These are phyloP conservation scores for Pinctada fucata DNA, from an alignment of 2,888 invertebrate species.

Conservation along the genomic window DNA sequence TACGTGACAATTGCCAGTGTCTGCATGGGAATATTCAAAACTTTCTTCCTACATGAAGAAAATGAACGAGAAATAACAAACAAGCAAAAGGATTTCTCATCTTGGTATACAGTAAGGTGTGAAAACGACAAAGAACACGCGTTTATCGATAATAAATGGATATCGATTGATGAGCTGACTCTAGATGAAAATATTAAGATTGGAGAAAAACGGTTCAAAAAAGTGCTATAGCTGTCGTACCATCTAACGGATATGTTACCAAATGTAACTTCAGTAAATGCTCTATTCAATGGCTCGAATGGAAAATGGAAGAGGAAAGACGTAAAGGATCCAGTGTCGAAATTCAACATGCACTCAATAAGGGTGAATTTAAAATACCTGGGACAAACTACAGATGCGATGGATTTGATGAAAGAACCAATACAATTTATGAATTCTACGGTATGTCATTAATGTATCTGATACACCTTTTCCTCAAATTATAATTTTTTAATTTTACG, in stretches of 20 bases:
- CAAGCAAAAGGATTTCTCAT: too few relatives aligned
- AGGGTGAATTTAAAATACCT: constrained; percentile 21
- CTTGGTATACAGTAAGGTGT: too few relatives aligned
- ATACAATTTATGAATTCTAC: constrained; percentile 29
- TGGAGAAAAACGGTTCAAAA: constrained; percentile 7
- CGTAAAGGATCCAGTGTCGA: constrained; percentile 3
- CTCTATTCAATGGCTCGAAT: constrained; percentile 42
- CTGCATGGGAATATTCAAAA: constrained; percentile 16
- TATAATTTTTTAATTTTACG: too few relatives aligned
- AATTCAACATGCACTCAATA: constrained; percentile 38
- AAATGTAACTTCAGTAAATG: constrained; percentile 37
- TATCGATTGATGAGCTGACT: constrained; percentile 8
- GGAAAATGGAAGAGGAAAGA: constrained; percentile 33
- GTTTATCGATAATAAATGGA: constrained; percentile 11
- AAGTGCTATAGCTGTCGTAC: constrained; percentile 36
- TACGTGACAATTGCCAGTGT: constrained; percentile 30
- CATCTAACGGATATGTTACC: constrained; percentile 34
- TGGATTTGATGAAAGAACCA: constrained; percentile 9
- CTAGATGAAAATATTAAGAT: background rate
- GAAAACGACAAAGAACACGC: too few relatives aligned
- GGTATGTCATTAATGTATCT: too few relatives aligned
- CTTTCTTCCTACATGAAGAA: constrained; percentile 14
- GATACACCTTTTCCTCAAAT: too few relatives aligned
- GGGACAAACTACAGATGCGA: constrained; percentile 36
- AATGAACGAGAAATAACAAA: constrained; percentile 9